Evolutionary conservation across 2,113 vertebrate species (phyloP).

Genomic region (Caretta caretta): DNA sequence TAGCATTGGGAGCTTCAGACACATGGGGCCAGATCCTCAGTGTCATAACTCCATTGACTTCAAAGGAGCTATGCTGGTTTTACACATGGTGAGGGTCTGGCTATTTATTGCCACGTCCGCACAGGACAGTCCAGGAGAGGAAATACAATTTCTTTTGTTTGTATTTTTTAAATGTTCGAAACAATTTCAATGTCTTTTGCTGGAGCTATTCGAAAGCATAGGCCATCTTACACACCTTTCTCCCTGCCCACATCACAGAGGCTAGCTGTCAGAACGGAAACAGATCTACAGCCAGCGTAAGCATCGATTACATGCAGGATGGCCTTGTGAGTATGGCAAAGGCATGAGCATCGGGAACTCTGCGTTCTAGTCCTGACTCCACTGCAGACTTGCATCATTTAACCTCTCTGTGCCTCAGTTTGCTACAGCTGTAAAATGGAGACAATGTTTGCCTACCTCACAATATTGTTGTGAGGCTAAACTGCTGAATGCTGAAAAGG

Average conservation of each 20-base stretch:
- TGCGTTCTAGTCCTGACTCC: background rate
- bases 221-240: background rate
- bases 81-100: background rate
- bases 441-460: background rate
- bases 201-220: background rate
- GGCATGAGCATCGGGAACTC: background rate
- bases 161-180: background rate
- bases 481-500: constrained; percentile 28
- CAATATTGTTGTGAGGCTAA: background rate
- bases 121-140: background rate
- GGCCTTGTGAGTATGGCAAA: background rate
- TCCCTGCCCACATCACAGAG: background rate
- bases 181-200: background rate
- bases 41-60: background rate
- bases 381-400: background rate
- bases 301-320: background rate
- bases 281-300: background rate
- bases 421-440: background rate
- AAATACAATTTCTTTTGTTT: background rate
- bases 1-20: background rate
- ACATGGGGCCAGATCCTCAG: background rate
- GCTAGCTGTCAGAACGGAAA: background rate
- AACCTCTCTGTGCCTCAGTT: background rate
- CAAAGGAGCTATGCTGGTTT: background rate
- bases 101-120: background rate